These are phyloP conservation scores for Drosophila colorata DNA, from an alignment of 2,888 invertebrate genomes.

Conservation along the genomic window DNA sequence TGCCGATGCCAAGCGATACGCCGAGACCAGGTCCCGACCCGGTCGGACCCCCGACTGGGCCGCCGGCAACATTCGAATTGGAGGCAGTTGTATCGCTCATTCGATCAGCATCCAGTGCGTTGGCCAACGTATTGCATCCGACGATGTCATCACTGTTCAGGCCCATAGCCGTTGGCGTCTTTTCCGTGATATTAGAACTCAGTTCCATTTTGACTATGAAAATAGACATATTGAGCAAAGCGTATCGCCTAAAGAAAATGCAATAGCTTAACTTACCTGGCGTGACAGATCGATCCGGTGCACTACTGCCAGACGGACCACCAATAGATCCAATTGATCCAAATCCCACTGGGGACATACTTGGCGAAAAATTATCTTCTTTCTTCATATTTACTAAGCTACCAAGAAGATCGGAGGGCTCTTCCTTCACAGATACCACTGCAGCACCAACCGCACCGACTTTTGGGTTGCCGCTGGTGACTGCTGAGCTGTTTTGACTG, in stretches of 20 bases:
- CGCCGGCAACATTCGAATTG: conserved; percentile 3
- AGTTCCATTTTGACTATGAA: conserved; percentile 66
- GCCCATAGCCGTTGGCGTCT: conserved; percentile 42
- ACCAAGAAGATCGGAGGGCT: conserved; percentile 70
- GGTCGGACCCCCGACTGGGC: conserved; percentile 8
- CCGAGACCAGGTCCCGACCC: conserved; percentile 13
- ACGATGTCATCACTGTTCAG: conserved; percentile 55
- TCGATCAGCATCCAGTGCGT: conserved; percentile 49
- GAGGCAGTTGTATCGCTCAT: conserved; percentile 35
- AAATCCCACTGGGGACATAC: conserved; percentile 83
- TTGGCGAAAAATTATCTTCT: conserved; percentile 79
- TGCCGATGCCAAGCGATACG: conserved; percentile 22
- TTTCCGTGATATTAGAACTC: conserved; percentile 53
- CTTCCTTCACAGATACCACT: conserved; percentile 63
- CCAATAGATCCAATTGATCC: conserved; percentile 77
- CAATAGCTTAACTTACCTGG: conserved; percentile 42
- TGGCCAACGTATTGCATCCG: conserved; percentile 34
- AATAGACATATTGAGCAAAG: neutral
- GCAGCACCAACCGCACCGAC: conserved; percentile 1
- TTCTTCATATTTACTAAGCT: conserved; percentile 79
- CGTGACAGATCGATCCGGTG: conserved; percentile 54
- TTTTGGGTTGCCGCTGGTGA: conserved; percentile 26
- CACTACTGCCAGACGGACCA: conserved; percentile 29
- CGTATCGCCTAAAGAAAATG: no score
- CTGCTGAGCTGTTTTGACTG: conserved; percentile 7